Evolutionary conservation across 2,113 vertebrate species (phyloP).

Genomic region (Apistogramma diplotaenia): DNA sequence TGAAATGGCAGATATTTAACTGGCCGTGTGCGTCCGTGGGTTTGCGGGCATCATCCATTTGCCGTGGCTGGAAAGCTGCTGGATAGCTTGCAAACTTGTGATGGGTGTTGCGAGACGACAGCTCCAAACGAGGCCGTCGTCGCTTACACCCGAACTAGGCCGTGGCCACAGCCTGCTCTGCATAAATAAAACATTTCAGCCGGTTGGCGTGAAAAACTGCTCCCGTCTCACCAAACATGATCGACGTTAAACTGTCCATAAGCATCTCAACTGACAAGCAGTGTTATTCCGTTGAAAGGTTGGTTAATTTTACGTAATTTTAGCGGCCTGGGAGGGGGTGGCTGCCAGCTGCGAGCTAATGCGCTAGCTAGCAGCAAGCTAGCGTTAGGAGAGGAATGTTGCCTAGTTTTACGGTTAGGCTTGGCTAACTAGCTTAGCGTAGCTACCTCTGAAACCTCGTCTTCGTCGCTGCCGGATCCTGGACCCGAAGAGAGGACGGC

Average conservation of each 20-base stretch:
- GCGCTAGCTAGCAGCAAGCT: slow-evolving; percentile 59
- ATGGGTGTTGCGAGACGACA: slow-evolving; percentile 66
- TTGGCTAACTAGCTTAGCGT: slow-evolving; percentile 71
- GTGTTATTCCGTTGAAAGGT: not conserved
- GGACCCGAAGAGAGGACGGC: slow-evolving; percentile 90
- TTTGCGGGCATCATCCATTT: slow-evolving; percentile 35
- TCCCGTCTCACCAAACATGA: slow-evolving; percentile 25
- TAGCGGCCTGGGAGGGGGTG: slow-evolving; percentile 71
- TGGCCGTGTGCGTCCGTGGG: not conserved
- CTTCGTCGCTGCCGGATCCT: slow-evolving; percentile 94
- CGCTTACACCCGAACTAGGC: slow-evolving; percentile 77
- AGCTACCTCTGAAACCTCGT: slow-evolving; percentile 95
- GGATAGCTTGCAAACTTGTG: slow-evolving; percentile 63
- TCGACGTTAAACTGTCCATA: slow-evolving; percentile 1
- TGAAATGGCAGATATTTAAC: slow-evolving; percentile 45
- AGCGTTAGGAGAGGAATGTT: slow-evolving; percentile 68
- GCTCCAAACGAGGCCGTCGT: slow-evolving; percentile 72
- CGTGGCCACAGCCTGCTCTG: slow-evolving; percentile 71
- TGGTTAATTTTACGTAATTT: slow-evolving; percentile 64
- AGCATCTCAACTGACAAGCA: not conserved
- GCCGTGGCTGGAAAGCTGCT: slow-evolving; percentile 37
- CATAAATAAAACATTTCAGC: slow-evolving; percentile 76
- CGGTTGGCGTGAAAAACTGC: slow-evolving; percentile 36
- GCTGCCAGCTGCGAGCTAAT: slow-evolving; percentile 69
- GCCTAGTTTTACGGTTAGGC: slow-evolving; percentile 50